Evolutionary conservation across 2,113 vertebrate species (phyloP).

Genomic region (Hippotragus niger): DNA sequence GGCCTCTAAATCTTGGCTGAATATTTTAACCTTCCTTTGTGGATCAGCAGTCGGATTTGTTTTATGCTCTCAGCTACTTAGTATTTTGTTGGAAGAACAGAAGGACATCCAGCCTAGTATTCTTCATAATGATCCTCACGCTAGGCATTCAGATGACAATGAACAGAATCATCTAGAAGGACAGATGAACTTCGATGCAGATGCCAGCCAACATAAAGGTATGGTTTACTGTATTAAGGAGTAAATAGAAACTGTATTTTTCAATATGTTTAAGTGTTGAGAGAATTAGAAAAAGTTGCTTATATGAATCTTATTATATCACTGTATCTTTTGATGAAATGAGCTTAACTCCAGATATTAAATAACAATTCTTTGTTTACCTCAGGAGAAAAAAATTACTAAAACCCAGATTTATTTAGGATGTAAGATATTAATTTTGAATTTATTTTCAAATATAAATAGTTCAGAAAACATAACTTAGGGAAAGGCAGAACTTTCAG

Average conservation of each 20-base stretch:
- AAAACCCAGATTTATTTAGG: not conserved
- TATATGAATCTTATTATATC: not conserved
- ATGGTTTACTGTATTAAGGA: conserved; percentile 45
- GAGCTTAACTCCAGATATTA: not conserved
- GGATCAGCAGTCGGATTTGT: conserved; percentile 86
- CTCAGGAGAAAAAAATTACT: conserved; percentile 16
- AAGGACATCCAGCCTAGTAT: conserved; percentile 73
- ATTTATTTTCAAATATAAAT: conserved; percentile 23
- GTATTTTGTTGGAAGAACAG: conserved; percentile 78
- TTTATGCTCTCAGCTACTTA: conserved; percentile 83
- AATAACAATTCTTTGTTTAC: not conserved
- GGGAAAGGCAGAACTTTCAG: not conserved
- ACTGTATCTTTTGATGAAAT: not conserved
- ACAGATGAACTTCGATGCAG: conserved; percentile 86
- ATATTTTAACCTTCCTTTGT: conserved; percentile 82
- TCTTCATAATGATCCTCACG: conserved; percentile 86
- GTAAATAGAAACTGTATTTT: not conserved
- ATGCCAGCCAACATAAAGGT: conserved; percentile 85
- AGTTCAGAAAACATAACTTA: not conserved
- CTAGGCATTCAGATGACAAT: conserved; percentile 75
- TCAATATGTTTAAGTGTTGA: not conserved
- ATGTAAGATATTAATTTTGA: conserved; percentile 24
- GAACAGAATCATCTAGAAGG: conserved; percentile 77
- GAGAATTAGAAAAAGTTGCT: not conserved
- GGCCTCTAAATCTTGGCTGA: conserved; percentile 83